Conservation (phyloP, 2,888 invertebrate genomes). For the Dyspetes luteomarginatus region DNA sequence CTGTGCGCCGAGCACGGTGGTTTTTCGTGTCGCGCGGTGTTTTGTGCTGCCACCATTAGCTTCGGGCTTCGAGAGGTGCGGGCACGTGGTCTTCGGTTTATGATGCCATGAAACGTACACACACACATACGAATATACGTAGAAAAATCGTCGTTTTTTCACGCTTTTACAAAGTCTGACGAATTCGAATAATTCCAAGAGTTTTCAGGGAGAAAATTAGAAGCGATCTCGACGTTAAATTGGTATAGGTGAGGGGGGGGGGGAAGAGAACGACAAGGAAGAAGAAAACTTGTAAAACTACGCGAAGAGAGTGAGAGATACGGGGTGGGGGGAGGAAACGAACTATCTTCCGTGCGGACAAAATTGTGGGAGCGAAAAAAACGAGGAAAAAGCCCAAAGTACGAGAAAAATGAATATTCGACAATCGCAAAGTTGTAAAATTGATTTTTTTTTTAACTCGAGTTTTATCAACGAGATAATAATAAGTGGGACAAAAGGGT, state of each 20-base stretch:
- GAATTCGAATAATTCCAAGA: conserved; percentile 20
- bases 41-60: conserved; percentile 67
- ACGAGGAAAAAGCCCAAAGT: neutral
- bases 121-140: neutral
- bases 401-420: too few species aligned
- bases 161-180: conserved; percentile 3
- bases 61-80: conserved; percentile 52
- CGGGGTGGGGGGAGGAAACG: too few species aligned
- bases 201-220: neutral
- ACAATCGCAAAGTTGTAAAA: too few species aligned
- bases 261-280: conserved; percentile 10
- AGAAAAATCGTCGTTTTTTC: conserved; percentile 11
- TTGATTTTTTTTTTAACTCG: too few species aligned
- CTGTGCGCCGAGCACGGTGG: conserved; percentile 74
- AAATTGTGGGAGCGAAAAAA: neutral
- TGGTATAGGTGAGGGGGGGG: neutral
- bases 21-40: conserved; percentile 36
- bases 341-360: too few species aligned
- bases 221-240: too few species aligned
- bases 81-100: conserved; percentile 25
- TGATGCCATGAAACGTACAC: conserved; percentile 7
- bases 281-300: conserved; percentile 1
- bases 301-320: too few species aligned
- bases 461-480: too few species aligned
- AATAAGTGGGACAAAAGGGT: too few species aligned